phyloP scores from a whole-genome alignment of 1,140 invertebrate species.

The Zaprionus nigranus region DNA sequence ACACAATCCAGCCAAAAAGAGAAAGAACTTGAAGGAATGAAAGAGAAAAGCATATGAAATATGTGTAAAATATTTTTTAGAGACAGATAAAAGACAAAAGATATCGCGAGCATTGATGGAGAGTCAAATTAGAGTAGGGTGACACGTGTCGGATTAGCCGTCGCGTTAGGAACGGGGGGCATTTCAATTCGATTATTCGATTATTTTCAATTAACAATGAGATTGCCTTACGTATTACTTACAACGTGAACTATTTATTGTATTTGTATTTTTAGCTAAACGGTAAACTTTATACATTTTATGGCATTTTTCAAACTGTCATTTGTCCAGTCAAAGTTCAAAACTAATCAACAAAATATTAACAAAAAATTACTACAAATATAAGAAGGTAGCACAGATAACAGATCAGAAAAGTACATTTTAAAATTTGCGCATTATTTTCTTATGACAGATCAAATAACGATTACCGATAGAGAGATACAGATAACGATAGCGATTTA shows the following conservation, averaged over 20 bases:
- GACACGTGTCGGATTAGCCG: conserved; percentile 44
- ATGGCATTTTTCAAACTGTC: conserved; percentile 61
- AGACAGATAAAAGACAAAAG: neutral
- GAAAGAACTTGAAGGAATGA: conserved; percentile 8
- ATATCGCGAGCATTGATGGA: conserved; percentile 30
- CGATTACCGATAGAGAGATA: conserved; percentile 48
- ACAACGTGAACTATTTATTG: conserved; percentile 67
- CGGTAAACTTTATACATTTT: conserved; percentile 65
- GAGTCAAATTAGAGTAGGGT: conserved; percentile 46
- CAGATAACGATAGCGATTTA: conserved; percentile 16
- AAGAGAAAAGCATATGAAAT: conserved; percentile 30
- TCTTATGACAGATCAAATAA: conserved; percentile 22
- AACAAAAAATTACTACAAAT: neutral
- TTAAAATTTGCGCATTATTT: conserved; percentile 39
- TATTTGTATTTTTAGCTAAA: conserved; percentile 75
- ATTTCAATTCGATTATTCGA: conserved; percentile 37
- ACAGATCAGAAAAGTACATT: conserved; percentile 13
- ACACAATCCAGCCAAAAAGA: conserved; percentile 48
- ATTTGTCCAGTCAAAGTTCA: conserved; percentile 43
- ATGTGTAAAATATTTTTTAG: conserved; percentile 33
- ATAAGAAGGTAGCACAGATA: conserved; percentile 1
- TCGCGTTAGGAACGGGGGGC: neutral
- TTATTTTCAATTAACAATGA: conserved; percentile 59
- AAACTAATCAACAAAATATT: conserved; percentile 7
- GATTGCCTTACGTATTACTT: conserved; percentile 71